phyloP scores from a whole-genome alignment of 2,888 invertebrate genomes.

The Apotomis capreana region DNA sequence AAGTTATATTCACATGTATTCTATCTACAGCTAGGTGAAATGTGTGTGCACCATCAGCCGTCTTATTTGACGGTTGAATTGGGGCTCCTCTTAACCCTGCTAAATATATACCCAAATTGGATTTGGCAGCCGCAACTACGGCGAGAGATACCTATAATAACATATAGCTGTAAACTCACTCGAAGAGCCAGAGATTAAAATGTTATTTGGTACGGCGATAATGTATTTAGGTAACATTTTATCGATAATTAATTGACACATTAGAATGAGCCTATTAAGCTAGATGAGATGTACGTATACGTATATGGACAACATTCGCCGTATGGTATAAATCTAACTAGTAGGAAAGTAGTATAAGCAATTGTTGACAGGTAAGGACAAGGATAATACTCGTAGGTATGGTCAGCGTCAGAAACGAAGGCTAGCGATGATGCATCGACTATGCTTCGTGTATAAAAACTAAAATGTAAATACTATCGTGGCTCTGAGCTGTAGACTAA shows the following conservation, averaged over 20 bases:
- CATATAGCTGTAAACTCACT: background rate
- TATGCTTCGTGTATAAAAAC: too few species aligned
- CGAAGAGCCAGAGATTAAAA: background rate
- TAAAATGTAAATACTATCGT: too few species aligned
- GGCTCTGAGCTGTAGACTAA: too few species aligned
- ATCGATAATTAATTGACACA: slow-evolving; percentile 11
- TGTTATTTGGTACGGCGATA: slow-evolving; percentile 6
- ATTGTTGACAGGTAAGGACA: too few species aligned
- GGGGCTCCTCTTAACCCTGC: background rate
- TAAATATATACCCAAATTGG: background rate
- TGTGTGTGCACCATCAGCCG: background rate
- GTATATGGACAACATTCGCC: background rate
- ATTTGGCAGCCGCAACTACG: background rate
- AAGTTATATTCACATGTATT: background rate
- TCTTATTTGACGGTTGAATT: background rate
- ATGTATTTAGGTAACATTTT: background rate
- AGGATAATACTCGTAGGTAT: too few species aligned
- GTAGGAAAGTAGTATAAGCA: too few species aligned
- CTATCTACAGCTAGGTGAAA: background rate
- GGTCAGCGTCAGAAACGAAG: too few species aligned
- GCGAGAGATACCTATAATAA: background rate
- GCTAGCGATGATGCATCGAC: too few species aligned
- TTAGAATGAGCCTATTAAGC: slow-evolving; percentile 8
- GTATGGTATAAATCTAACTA: too few species aligned
- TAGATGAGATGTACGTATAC: background rate